Percentiles rank a stretch among this genome's conserved stretches.
phyloP scores from a whole-genome alignment of 2,113 vertebrate genomes.

The Macrotus californicus region DNA sequence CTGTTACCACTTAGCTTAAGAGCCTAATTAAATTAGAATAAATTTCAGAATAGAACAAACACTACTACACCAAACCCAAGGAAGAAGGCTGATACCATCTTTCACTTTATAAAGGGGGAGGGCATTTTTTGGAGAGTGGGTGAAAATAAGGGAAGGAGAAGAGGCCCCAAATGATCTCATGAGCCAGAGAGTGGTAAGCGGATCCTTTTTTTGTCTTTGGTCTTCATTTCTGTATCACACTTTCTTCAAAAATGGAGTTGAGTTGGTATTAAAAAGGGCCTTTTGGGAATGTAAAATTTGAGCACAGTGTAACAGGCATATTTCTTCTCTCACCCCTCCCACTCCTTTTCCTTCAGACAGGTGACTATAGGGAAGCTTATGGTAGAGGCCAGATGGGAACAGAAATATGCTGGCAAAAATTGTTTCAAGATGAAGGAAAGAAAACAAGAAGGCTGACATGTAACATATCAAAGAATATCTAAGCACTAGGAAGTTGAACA shows the following conservation, averaged over 20 bases:
- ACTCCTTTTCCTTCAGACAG: slow-evolving; percentile 30
- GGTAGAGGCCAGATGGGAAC: slow-evolving; percentile 59
- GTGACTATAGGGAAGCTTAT: slow-evolving; percentile 53
- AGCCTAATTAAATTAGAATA: slow-evolving; percentile 68
- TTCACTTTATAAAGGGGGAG: slow-evolving; percentile 4
- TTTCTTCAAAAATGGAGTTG: slow-evolving; percentile 38
- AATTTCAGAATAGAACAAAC: slow-evolving; percentile 57
- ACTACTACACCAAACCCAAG: neutral
- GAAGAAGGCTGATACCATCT: neutral
- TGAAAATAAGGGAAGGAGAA: neutral
- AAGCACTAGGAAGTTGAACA: slow-evolving; percentile 64
- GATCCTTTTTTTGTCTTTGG: slow-evolving; percentile 27
- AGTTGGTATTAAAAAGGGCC: slow-evolving; percentile 47
- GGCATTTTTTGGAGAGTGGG: neutral
- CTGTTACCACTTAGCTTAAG: slow-evolving; percentile 67
- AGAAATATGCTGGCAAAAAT: slow-evolving; percentile 43
- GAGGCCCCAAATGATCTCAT: neutral
- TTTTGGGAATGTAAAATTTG: slow-evolving; percentile 58
- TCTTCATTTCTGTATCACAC: slow-evolving; percentile 36
- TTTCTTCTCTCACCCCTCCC: slow-evolving; percentile 12
- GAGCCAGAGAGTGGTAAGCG: neutral
- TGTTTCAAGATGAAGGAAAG: slow-evolving; percentile 55
- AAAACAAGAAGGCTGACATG: slow-evolving; percentile 61
- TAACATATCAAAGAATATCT: slow-evolving; percentile 51
- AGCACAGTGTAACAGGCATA: slow-evolving; percentile 39